A percentile compares a stretch with the other conserved stretches of the same genome.
Conservation (phyloP, 2,888 invertebrate genomes). For the Aspidapion aeneum region DNA sequence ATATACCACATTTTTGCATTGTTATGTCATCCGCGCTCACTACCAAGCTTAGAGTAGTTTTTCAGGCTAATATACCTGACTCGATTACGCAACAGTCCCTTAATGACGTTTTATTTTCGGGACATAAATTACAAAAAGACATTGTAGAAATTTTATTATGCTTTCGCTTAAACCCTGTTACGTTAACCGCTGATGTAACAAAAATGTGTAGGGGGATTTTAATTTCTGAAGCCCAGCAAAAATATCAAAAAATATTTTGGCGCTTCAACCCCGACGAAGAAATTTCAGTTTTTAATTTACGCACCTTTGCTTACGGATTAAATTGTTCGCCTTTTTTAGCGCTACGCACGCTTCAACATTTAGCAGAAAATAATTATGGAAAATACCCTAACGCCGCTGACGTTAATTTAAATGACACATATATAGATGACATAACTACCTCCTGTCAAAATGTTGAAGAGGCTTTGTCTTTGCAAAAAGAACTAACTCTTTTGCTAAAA, state of each 20-base stretch:
- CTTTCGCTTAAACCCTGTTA: not conserved
- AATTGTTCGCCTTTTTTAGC: not conserved
- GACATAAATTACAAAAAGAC: not conserved
- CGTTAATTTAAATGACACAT: not conserved
- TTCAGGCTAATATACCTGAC: not conserved
- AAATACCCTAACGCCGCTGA: not conserved
- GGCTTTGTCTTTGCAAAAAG: conserved; percentile 1
- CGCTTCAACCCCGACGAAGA: not conserved
- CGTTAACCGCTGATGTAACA: not conserved
- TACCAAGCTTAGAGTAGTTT: not conserved
- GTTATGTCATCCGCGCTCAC: not conserved
- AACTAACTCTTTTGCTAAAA: not conserved
- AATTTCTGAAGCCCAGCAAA: not conserved
- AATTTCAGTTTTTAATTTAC: not conserved
- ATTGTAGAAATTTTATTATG: not conserved
- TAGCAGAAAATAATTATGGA: not conserved
- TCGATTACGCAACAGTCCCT: not conserved
- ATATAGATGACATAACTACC: not conserved
- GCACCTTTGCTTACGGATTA: not conserved
- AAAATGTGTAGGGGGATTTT: not conserved
- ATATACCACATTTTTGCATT: conserved; percentile 1
- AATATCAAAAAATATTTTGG: conserved; percentile 4
- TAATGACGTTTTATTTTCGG: not conserved
- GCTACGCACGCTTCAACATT: conserved; percentile 1
- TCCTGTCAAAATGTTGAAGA: not conserved